phyloP scores from a whole-genome alignment of 2,797 vertebrate species.

The Myotis daubentonii region DNA sequence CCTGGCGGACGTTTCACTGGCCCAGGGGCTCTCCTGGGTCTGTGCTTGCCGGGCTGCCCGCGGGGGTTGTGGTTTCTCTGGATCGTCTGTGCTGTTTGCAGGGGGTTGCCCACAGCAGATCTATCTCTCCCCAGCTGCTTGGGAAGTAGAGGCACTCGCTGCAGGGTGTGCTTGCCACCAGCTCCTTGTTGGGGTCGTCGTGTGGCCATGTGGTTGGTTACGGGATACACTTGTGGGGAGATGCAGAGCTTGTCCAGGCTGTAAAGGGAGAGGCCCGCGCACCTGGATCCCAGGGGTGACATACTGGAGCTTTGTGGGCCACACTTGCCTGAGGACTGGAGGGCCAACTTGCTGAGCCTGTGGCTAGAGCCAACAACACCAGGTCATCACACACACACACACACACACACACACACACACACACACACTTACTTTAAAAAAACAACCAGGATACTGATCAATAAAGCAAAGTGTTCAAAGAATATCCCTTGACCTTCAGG shows the following conservation, averaged over 20 bases:
- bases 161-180: not conserved
- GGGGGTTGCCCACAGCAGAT: not conserved
- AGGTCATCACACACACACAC: not conserved
- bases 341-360: not conserved
- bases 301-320: not conserved
- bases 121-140: not conserved
- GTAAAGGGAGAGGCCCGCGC: constrained; percentile 66
- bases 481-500: not conserved
- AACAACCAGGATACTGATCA: not conserved
- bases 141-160: not conserved
- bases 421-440: not conserved
- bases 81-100: not conserved
- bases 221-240: constrained; percentile 53
- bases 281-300: constrained; percentile 39
- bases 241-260: constrained; percentile 52
- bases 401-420: not conserved
- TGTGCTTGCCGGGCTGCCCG: not conserved
- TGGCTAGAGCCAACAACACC: not conserved
- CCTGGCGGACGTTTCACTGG: not conserved
- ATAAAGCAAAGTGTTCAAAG: constrained; percentile 21
- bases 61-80: constrained; percentile 46
- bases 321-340: not conserved
- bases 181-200: constrained; percentile 59
- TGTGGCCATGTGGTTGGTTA: constrained; percentile 47
- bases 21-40: not conserved